Percentiles rank a stretch among this genome's conserved stretches.
Conservation (phyloP, 2,113 vertebrate genomes). For the Macquaria australasica region DNA sequence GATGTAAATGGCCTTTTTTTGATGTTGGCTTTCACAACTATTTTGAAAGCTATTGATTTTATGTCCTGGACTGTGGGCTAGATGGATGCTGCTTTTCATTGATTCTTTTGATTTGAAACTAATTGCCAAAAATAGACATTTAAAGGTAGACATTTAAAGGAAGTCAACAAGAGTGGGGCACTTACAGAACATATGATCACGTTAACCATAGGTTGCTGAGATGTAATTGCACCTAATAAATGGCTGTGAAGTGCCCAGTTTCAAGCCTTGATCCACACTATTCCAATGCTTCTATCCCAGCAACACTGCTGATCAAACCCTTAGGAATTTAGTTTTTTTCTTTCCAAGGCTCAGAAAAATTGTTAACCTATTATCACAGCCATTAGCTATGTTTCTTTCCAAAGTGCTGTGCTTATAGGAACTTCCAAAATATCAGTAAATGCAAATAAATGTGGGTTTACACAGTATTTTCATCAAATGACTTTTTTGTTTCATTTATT, state of each 20-base stretch:
- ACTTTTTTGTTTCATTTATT: background rate
- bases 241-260: conserved; percentile 63
- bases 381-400: background rate
- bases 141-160: conserved; percentile 66
- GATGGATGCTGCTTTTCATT: conserved; percentile 65
- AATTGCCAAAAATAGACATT: conserved; percentile 75
- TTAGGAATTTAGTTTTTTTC: background rate
- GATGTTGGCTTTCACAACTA: conserved; percentile 35
- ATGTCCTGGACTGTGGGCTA: conserved; percentile 46
- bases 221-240: conserved; percentile 81
- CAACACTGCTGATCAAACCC: background rate
- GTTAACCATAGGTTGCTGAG: conserved; percentile 74
- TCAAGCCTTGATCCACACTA: conserved; percentile 53
- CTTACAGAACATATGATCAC: conserved; percentile 78
- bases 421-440: background rate
- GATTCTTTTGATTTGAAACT: conserved; percentile 79
- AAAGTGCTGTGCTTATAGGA: background rate
- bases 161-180: conserved; percentile 74
- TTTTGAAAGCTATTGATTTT: conserved; percentile 80
- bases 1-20: conserved; percentile 49
- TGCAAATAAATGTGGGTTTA: background rate
- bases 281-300: background rate
- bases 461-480: background rate
- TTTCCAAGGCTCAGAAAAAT: background rate
- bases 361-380: background rate